Base-by-base conservation (phyloP, 2,113 vertebrate species). In the Propithecus coquereli region DNA sequence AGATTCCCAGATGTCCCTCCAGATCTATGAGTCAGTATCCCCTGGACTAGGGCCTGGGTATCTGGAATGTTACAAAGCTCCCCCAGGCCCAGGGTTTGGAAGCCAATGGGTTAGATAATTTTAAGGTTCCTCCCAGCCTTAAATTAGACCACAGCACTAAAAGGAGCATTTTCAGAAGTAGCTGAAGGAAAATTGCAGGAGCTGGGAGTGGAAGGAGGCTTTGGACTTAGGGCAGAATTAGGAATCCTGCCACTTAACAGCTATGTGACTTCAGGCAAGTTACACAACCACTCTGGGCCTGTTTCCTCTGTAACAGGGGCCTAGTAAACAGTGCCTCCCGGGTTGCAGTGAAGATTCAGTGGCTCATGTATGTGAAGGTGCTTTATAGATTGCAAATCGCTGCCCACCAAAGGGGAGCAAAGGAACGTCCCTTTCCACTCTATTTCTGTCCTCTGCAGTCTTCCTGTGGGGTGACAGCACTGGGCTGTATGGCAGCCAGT, bases 101-200 rank as follows among this genome's bases (percentile, higher is more conserved):
- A 96, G 95, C 97, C 94, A 97, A 76, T 81, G 92, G 93, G 94
- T 96, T 96, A 95, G 95, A 94, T 93, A 93, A 96, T 96, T 91
- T 97, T 88, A 93, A 96, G 89, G 88, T 95, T 96, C 85, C 94
- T 97, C 91, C 94, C 94, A 97, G 54, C 77, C 91, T 96, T 92
- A 91, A 98, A 96, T 97, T 95, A 97, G 95, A 95, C 88, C 88
- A 79, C 52, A 86, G 88, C 66, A 94, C 94, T 92, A 94, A 87
- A 95, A 97, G 89, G 50, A 94, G 77, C 65, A 14, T 92, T 94
- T 95, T 94, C 66, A 94, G 94, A 89, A 95, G 97, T 59, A 63
- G 54, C 94, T 61, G 17, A 88, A 93, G 94, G 68, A 95, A 54
- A 80, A 30, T 12, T 90, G 63, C 37, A 83, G 74, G 93, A 84